A percentile compares a stretch with the other conserved stretches of the same genome.
Conservation (phyloP, 1,140 invertebrate genomes). For the Pseudachorutes palmiensis region DNA sequence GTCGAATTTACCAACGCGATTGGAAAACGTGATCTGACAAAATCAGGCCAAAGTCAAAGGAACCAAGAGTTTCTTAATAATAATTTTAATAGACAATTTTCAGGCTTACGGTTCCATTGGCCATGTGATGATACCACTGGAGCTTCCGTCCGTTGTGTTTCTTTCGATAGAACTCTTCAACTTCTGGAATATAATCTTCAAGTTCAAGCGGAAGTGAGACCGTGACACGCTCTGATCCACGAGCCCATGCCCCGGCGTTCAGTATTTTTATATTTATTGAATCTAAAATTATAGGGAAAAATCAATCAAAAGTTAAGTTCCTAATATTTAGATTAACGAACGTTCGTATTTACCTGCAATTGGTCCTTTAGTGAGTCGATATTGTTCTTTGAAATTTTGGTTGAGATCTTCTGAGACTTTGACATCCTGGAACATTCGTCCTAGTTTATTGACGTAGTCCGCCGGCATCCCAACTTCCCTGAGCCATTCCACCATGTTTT, state of each 20-base stretch:
- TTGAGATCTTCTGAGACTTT: constrained; percentile 99
- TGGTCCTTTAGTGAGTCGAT: constrained; percentile 50
- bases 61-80: no score
- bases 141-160: constrained; percentile 97
- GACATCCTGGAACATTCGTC: constrained; percentile 93
- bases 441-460: constrained; percentile 97
- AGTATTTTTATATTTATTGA: constrained; percentile 69
- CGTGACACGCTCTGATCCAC: constrained; percentile 84
- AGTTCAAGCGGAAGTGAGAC: constrained; percentile 93
- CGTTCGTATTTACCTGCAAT: constrained; percentile 45
- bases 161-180: constrained; percentile 88
- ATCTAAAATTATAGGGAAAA: constrained; percentile 38
- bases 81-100: no score
- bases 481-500: constrained; percentile 95
- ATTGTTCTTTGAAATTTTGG: constrained; percentile 73
- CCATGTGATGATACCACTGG: constrained; percentile 99
- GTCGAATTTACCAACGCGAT: constrained; percentile 89
- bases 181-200: constrained; percentile 97
- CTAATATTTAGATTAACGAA: not conserved
- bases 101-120: constrained; percentile 85
- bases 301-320: not conserved
- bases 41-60: not conserved
- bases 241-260: constrained; percentile 95
- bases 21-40: constrained; percentile 81
- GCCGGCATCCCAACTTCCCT: constrained; percentile 76